Evolutionary conservation across 2,888 invertebrate species (phyloP), one percentile per base, ranked within the genome.

Genomic region (Idaea aversata): DNA sequence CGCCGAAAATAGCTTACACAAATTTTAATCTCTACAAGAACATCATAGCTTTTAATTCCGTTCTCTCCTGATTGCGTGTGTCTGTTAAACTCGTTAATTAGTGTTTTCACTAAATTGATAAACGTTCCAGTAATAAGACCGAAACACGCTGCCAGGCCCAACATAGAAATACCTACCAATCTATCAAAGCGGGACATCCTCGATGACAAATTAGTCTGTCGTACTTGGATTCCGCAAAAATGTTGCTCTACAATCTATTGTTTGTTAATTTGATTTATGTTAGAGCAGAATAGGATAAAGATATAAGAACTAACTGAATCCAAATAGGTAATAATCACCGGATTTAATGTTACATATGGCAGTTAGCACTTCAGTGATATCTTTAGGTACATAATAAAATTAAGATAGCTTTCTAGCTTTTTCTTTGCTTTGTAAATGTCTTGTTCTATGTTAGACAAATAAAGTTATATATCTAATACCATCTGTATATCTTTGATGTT

Each of bases 171-270:
- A 47, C 47, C 47, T 10, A 47, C 10, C 63, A 64, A 70, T 72
- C 66, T 66, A 72, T 72, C 72, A 69, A 67, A 63, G 66, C 63
- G 67, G 47, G 47, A 47, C 47, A 47, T 7, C 47, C 10, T 62
- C 65, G 67, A 71, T 78, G 77, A 78, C 72, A 76, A 75, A 79
- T 83, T 79, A 78, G 72, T 67, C 67, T 63, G 68, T 70, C 69
- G 64, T 65, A 65, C 68, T 64, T 70, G 69, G 65, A 73, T 75
- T 75, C 74, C 75, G 70, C 73, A 76, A 83, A 82, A 84, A 78
- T 80, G 72, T 71, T 72, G 71, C 57, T 70, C 72, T 73, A 80
- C 84, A 80, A 82, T 81, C 10, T 47, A 36, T 36, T 36, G 10
- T 5, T 36, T 7, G 36, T 7, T 36, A 36, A 5, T 5, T 5